Percentiles rank a stretch among this genome's conserved stretches.
These are phyloP conservation scores for Antigone vipio DNA, from an alignment of 2,113 vertebrate species.

Conservation along the genomic window DNA sequence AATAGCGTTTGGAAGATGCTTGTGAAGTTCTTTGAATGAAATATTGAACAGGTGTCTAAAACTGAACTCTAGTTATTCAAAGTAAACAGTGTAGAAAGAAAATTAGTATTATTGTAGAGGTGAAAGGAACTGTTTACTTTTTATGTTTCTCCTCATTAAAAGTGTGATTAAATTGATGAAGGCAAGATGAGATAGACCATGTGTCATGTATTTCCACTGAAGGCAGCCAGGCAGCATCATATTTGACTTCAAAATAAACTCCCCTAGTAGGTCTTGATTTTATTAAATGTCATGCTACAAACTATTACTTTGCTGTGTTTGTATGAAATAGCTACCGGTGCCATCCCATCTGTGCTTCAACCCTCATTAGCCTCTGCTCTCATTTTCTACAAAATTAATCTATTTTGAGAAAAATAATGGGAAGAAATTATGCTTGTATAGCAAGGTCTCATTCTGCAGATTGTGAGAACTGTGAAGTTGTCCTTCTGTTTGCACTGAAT, in stretches of 20 bases:
- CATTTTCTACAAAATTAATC: conserved; percentile 11
- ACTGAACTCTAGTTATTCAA: background rate
- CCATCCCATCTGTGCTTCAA: conserved; percentile 23
- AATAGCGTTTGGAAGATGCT: background rate
- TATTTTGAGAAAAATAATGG: background rate
- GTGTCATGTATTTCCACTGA: background rate
- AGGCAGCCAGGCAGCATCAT: background rate
- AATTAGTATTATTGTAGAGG: background rate
- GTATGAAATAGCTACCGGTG: background rate
- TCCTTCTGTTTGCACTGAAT: background rate
- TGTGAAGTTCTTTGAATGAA: background rate
- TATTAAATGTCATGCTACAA: background rate
- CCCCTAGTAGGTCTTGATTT: background rate
- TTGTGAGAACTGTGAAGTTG: background rate
- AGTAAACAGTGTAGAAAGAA: background rate
- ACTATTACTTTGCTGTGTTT: background rate
- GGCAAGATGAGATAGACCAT: background rate
- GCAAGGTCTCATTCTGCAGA: background rate
- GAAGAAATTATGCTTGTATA: background rate
- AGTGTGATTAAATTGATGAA: background rate
- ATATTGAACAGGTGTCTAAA: background rate
- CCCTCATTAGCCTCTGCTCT: conserved; percentile 35
- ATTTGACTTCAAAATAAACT: background rate
- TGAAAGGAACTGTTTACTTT: background rate
- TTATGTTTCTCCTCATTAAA: background rate